phyloP scores from a whole-genome alignment of 2,797 vertebrate genomes.

The Scolopax bukidnonensis region DNA sequence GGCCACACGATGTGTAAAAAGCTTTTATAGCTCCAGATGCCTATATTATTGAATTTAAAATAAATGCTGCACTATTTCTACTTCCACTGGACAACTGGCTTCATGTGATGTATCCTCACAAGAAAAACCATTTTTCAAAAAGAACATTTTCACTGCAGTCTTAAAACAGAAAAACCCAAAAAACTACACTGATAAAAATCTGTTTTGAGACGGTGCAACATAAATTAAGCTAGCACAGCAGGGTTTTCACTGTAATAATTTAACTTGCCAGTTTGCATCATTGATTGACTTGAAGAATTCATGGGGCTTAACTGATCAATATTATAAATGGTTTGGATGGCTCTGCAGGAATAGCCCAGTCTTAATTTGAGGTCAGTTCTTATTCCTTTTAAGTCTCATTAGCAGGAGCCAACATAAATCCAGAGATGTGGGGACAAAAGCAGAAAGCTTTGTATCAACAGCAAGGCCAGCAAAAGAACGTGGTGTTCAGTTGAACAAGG shows the following conservation, averaged over 20 bases:
- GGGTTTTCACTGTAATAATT: slow-evolving; percentile 48
- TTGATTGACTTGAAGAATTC: slow-evolving; percentile 41
- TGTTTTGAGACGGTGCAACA: background rate
- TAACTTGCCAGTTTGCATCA: slow-evolving; percentile 57
- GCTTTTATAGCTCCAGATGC: background rate
- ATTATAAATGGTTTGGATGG: slow-evolving; percentile 33
- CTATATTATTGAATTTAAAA: background rate
- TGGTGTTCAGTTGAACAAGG: background rate
- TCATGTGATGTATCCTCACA: background rate
- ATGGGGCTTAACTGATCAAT: slow-evolving; percentile 53
- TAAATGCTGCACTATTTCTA: background rate
- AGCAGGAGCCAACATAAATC: slow-evolving; percentile 2
- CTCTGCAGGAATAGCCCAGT: slow-evolving; percentile 26
- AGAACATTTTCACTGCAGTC: background rate
- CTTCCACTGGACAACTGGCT: background rate
- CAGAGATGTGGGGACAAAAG: slow-evolving; percentile 8
- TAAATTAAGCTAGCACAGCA: slow-evolving; percentile 52
- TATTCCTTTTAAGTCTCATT: slow-evolving; percentile 42
- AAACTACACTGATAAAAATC: background rate
- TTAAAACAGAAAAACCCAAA: background rate
- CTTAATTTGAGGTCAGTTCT: slow-evolving; percentile 58
- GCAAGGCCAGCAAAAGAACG: background rate
- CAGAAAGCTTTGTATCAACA: slow-evolving; percentile 7
- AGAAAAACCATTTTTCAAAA: background rate
- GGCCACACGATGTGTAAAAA: background rate